Evolutionary conservation across 2,888 invertebrate genomes (phyloP).

Genomic region (Dolomedes plantarius): DNA sequence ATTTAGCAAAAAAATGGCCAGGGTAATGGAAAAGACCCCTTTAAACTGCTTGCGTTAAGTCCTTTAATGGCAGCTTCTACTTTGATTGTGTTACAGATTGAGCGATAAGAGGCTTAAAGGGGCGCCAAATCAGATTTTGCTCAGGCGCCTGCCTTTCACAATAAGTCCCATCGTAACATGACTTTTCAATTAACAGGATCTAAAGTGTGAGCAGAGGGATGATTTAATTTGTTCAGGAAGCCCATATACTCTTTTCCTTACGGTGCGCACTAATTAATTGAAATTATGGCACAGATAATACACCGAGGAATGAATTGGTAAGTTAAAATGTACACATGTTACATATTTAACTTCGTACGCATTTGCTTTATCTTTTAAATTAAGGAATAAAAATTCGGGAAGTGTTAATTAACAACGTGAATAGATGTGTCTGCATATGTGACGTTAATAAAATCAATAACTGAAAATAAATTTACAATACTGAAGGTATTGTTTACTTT

Average conservation of each 20-base stretch:
- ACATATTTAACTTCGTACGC: too few species aligned
- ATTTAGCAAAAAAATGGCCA: background rate
- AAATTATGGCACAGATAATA: background rate
- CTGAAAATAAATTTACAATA: too few species aligned
- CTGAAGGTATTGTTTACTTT: too few species aligned
- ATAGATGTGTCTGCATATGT: too few species aligned
- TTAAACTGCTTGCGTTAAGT: slow-evolving; percentile 22
- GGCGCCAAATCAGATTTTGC: slow-evolving; percentile 37
- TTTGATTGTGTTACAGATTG: slow-evolving; percentile 27
- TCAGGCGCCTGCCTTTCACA: background rate
- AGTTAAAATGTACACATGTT: too few species aligned
- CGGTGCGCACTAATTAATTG: background rate
- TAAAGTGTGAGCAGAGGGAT: background rate
- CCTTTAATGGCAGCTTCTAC: slow-evolving; percentile 31
- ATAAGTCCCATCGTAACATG: background rate
- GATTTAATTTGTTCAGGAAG: background rate
- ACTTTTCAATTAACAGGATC: background rate
- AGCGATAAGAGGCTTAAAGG: slow-evolving; percentile 41
- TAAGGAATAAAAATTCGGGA: too few species aligned
- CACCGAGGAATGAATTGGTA: too few species aligned
- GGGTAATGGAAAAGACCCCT: background rate
- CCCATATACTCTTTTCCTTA: background rate
- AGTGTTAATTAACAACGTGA: too few species aligned
- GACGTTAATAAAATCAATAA: too few species aligned
- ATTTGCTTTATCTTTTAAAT: too few species aligned